Conservation (phyloP, 1,140 invertebrate genomes). For the Eumeta japonica region DNA sequence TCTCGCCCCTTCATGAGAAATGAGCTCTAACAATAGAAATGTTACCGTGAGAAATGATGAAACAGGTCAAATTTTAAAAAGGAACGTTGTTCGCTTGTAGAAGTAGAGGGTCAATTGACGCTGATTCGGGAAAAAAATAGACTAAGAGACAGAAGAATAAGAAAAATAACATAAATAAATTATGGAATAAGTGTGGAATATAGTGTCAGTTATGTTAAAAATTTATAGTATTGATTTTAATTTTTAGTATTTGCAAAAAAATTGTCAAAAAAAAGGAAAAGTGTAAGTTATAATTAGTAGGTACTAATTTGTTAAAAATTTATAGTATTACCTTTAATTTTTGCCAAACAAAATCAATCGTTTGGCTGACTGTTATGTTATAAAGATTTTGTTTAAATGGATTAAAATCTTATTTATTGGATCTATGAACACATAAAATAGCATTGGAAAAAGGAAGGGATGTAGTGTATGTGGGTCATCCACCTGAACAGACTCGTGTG, state of each 20-base stretch:
- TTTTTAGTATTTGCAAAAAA: background rate
- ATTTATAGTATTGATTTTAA: background rate
- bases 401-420: background rate
- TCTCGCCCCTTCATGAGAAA: slow-evolving; percentile 7
- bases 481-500: too few relatives aligned
- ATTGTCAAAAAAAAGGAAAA: too few relatives aligned
- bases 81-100: slow-evolving; percentile 7
- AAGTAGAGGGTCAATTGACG: slow-evolving; percentile 4
- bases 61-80: slow-evolving; percentile 10
- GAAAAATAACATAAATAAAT: background rate
- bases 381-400: background rate
- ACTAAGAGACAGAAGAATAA: background rate
- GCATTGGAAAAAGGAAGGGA: background rate
- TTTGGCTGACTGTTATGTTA: background rate
- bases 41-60: slow-evolving; percentile 11
- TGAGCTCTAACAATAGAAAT: background rate
- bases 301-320: too few relatives aligned
- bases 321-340: too few relatives aligned
- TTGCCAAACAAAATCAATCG: too few relatives aligned
- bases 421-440: too few relatives aligned
- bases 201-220: background rate
- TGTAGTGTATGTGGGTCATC: slow-evolving; percentile 4
- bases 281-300: too few relatives aligned
- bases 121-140: background rate
- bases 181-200: background rate